A percentile compares a stretch with the other conserved stretches of the same genome.
Evolutionary conservation across 2,888 invertebrate genomes (phyloP).

Genomic region (Cheilosia urbana): DNA sequence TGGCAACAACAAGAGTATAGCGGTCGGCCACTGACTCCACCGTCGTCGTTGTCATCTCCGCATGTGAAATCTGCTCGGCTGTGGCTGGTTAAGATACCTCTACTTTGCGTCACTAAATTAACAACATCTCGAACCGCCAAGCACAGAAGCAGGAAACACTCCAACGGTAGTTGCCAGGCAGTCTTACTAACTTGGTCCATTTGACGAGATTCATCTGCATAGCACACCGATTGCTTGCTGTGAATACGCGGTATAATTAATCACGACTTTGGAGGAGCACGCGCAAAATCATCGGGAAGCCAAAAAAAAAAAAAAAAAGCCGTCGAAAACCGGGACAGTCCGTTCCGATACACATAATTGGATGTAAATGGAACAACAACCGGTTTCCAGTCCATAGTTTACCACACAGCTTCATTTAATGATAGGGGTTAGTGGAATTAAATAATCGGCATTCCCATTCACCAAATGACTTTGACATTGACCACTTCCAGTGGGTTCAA

Average conservation of each 20-base stretch:
- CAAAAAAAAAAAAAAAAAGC: background rate
- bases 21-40: slow-evolving; percentile 62
- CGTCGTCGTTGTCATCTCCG: slow-evolving; percentile 24
- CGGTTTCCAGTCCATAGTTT: slow-evolving; percentile 24
- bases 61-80: slow-evolving; percentile 57
- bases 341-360: slow-evolving; percentile 40
- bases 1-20: slow-evolving; percentile 27
- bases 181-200: slow-evolving; percentile 58
- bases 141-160: slow-evolving; percentile 27
- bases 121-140: slow-evolving; percentile 40
- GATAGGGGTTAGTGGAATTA: slow-evolving; percentile 15
- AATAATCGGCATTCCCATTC: slow-evolving; percentile 40
- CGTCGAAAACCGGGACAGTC: slow-evolving; percentile 28
- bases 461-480: slow-evolving; percentile 74
- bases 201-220: slow-evolving; percentile 61
- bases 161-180: slow-evolving; percentile 55
- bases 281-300: slow-evolving; percentile 50
- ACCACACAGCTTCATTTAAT: slow-evolving; percentile 13
- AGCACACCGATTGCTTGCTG: slow-evolving; percentile 23
- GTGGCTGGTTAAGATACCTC: slow-evolving; percentile 9
- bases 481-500: slow-evolving; percentile 59
- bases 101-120: slow-evolving; percentile 59
- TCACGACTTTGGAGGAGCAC: slow-evolving; percentile 58
- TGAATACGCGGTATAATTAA: slow-evolving; percentile 55
- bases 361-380: slow-evolving; percentile 53